A percentile compares a stretch with the other conserved stretches of the same genome.
Conservation (phyloP, 2,888 invertebrate genomes). For the Drosophila maculinotata region DNA sequence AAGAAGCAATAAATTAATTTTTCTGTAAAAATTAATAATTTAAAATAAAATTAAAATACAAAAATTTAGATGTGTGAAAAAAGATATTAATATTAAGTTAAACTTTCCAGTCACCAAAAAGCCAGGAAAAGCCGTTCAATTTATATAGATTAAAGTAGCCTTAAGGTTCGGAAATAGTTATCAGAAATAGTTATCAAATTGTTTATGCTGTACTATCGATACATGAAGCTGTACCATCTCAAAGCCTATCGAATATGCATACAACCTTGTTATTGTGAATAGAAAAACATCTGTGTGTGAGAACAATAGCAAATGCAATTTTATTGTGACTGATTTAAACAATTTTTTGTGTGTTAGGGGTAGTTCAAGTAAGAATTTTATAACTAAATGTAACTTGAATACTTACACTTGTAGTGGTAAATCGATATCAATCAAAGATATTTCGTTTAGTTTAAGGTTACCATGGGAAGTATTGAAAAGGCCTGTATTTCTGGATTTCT, state of each 20-base stretch:
- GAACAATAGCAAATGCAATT: conserved; percentile 31
- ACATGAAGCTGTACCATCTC: neutral
- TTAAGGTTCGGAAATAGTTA: no score
- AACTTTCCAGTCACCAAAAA: no score
- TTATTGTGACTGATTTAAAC: conserved; percentile 10
- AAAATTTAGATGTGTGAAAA: no score
- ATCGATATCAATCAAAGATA: conserved; percentile 11
- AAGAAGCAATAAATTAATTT: no score
- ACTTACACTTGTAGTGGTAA: neutral
- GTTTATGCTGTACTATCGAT: conserved; percentile 46
- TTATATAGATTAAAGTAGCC: no score
- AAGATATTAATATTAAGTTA: no score
- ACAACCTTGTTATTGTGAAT: conserved; percentile 34
- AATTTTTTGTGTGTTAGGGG: conserved; percentile 8
- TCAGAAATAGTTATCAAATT: neutral
- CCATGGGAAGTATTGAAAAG: conserved; percentile 93
- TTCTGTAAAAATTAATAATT: no score
- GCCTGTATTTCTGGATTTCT: conserved; percentile 93
- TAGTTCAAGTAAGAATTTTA: conserved; percentile 1
- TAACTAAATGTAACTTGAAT: neutral
- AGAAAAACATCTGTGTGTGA: conserved; percentile 47
- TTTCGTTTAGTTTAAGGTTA: conserved; percentile 16
- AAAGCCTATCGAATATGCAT: conserved; percentile 27
- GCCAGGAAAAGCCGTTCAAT: no score
- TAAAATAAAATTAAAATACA: no score